Evolutionary conservation across 2,797 vertebrate species (phyloP).

Genomic region (Pteropus rufus): DNA sequence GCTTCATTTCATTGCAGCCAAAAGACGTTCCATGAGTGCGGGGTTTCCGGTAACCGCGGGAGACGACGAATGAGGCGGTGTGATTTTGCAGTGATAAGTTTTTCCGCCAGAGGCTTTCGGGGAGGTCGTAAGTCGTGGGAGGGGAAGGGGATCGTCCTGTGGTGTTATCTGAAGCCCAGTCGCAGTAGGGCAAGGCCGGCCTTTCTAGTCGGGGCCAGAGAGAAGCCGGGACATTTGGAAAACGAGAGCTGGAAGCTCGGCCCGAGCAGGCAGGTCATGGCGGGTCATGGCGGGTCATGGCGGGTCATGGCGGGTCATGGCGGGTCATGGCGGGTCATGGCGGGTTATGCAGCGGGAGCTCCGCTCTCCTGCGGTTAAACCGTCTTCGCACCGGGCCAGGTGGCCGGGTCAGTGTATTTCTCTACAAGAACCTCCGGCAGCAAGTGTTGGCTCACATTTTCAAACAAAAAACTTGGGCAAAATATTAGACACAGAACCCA

Average conservation of each 20-base stretch:
- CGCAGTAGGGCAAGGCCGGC: too few relatives aligned
- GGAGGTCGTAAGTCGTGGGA: constrained; percentile 40
- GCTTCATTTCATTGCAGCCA: constrained; percentile 35
- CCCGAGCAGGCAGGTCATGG: too few relatives aligned
- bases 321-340: too few relatives aligned
- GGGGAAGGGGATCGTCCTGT: constrained; percentile 51
- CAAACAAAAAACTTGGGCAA: background rate
- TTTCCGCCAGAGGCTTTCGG: background rate
- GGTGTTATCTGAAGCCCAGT: constrained; percentile 44
- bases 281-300: too few relatives aligned
- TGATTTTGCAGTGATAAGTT: background rate
- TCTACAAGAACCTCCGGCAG: background rate
- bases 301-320: too few relatives aligned
- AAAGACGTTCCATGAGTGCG: constrained; percentile 17
- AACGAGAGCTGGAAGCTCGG: too few relatives aligned
- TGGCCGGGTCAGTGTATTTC: background rate
- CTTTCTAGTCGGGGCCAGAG: background rate
- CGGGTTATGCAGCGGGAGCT: fast-evolving
- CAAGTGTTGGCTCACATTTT: background rate
- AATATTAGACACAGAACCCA: background rate
- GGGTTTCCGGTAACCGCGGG: background rate
- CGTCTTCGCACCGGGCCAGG: fast-evolving
- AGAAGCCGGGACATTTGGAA: background rate
- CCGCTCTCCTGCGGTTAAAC: background rate
- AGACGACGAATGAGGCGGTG: constrained; percentile 35